A percentile compares a stretch with the other conserved stretches of the same genome.
Conservation (phyloP, 1,140 invertebrate genomes). For the Streblospio benedicti region DNA sequence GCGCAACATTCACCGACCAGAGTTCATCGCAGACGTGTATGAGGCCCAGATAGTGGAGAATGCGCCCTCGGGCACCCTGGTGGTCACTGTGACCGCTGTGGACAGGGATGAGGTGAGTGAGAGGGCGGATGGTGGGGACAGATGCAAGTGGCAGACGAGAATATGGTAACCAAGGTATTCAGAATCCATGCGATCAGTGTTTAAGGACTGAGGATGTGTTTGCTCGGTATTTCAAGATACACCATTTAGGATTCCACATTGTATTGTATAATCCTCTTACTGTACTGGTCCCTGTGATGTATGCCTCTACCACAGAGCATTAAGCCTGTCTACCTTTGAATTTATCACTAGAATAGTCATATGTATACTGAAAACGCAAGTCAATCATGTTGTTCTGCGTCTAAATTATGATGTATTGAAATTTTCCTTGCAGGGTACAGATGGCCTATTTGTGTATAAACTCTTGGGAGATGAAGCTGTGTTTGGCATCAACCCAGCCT, state of each 20-base stretch:
- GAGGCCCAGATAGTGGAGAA: conserved; percentile 3
- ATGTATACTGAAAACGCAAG: background rate
- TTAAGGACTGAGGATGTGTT: too few species aligned
- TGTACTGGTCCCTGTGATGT: too few species aligned
- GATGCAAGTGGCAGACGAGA: background rate
- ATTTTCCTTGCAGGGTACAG: background rate
- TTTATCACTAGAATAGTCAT: background rate
- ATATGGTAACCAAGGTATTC: background rate
- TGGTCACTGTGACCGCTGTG: background rate
- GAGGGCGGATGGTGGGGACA: too few species aligned
- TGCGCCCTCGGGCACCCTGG: background rate
- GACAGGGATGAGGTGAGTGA: background rate
- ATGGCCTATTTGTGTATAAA: background rate
- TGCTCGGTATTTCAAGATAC: background rate
- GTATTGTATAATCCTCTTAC: background rate
- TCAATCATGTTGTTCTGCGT: background rate
- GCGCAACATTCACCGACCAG: conserved; percentile 1
- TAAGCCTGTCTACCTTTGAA: too few species aligned
- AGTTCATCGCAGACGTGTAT: background rate
- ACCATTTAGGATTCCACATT: background rate
- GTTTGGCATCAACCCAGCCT: background rate
- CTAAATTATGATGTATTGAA: background rate
- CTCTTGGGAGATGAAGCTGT: background rate
- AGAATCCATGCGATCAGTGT: background rate
- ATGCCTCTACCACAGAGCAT: too few species aligned